Evolutionary conservation across 2,888 invertebrate species (phyloP).

Genomic region (Pecten maximus): DNA sequence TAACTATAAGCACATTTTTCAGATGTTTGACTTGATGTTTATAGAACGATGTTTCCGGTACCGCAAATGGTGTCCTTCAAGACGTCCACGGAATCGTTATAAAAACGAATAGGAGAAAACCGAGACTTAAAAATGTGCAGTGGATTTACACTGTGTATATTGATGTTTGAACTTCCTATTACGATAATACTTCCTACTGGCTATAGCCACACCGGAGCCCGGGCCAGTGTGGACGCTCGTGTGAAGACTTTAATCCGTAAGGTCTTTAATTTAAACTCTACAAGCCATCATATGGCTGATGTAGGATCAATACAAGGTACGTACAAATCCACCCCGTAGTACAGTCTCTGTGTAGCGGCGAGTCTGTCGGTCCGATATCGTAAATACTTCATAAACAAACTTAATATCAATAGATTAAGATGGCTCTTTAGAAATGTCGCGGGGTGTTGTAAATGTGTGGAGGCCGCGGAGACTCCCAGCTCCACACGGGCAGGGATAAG

Average conservation of each 20-base stretch:
- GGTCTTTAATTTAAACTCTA: constrained; percentile 35
- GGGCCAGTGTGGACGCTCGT: background rate
- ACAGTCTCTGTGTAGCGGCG: background rate
- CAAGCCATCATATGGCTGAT: constrained; percentile 20
- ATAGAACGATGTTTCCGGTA: background rate
- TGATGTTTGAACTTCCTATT: background rate
- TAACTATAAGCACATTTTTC: no score
- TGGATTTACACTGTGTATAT: background rate
- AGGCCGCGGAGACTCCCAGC: constrained; percentile 1
- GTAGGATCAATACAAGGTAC: constrained; percentile 5
- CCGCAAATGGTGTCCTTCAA: no score
- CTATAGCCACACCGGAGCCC: background rate
- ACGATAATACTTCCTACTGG: background rate
- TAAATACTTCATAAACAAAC: constrained; percentile 32
- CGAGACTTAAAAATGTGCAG: background rate
- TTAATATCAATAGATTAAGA: constrained; percentile 18
- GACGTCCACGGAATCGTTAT: no score
- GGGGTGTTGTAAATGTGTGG: constrained; percentile 5
- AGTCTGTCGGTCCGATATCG: background rate
- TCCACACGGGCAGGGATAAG: background rate
- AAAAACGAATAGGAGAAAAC: no score
- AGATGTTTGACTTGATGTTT: no score
- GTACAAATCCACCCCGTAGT: constrained; percentile 7
- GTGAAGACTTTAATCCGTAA: constrained; percentile 10
- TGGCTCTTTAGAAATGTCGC: background rate